These are phyloP conservation scores for Zonitis immaculata DNA, from an alignment of 2,888 invertebrate species.

Conservation along the genomic window DNA sequence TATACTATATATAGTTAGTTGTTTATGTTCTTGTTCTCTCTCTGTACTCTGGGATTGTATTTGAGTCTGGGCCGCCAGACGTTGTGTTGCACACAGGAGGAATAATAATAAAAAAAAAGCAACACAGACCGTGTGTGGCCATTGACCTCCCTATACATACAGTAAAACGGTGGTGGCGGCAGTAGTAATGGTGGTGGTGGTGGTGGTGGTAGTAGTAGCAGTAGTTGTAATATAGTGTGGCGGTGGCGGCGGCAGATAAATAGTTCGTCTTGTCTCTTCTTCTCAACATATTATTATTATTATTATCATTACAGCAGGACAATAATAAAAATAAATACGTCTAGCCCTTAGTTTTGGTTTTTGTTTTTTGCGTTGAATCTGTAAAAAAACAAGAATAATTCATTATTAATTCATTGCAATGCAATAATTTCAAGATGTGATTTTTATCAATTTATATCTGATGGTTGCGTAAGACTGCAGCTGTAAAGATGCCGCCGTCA, in stretches of 20 bases:
- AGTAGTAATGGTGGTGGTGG: neutral
- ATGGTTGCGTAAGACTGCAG: too few species aligned
- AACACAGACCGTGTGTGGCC: conserved; percentile 21
- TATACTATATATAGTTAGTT: too few species aligned
- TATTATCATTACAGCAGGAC: too few species aligned
- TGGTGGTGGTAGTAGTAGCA: neutral
- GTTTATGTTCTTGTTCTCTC: neutral
- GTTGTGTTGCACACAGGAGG: conserved; percentile 14
- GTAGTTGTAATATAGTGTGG: neutral
- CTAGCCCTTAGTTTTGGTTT: neutral
- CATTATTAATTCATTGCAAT: too few species aligned
- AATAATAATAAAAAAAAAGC: neutral
- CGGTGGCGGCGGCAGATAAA: neutral
- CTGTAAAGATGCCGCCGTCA: too few species aligned
- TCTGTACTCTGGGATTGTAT: neutral
- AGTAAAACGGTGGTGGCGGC: conserved; percentile 6
- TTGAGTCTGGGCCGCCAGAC: conserved; percentile 23
- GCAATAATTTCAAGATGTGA: too few species aligned
- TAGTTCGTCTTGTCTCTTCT: neutral
- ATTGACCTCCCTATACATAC: conserved; percentile 10
- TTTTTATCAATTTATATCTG: too few species aligned
- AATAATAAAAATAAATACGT: too few species aligned
- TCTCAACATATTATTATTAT: neutral
- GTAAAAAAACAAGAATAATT: too few species aligned
- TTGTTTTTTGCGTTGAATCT: too few species aligned